Evolutionary conservation across 2,113 vertebrate species (phyloP).

Genomic region (Rynchops niger): DNA sequence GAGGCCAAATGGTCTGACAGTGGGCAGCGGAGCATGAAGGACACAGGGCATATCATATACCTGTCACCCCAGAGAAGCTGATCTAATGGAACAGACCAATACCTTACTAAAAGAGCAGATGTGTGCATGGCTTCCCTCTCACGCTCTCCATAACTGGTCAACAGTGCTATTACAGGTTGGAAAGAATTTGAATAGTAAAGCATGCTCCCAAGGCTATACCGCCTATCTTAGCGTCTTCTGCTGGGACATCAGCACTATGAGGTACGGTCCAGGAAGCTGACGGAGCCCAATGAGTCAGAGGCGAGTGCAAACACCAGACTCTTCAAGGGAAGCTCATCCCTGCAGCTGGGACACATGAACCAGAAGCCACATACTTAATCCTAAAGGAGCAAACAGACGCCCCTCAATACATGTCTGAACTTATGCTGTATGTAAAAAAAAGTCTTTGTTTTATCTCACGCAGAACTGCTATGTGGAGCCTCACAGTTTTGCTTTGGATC

Average conservation of each 20-base stretch:
- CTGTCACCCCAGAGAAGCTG: not conserved
- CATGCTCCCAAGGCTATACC: not conserved
- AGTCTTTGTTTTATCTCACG: not conserved
- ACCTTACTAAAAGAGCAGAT: not conserved
- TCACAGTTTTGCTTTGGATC: not conserved
- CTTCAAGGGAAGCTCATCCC: not conserved
- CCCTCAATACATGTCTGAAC: not conserved
- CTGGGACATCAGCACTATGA: not conserved
- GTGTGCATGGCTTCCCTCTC: not conserved
- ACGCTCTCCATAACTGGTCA: not conserved
- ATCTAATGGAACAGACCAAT: not conserved
- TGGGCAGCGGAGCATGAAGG: not conserved
- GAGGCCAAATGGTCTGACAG: not conserved
- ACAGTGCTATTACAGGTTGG: not conserved
- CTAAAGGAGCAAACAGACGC: not conserved
- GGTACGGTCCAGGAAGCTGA: not conserved
- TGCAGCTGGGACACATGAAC: not conserved
- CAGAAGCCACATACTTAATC: not conserved
- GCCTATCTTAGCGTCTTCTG: not conserved
- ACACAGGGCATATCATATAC: not conserved
- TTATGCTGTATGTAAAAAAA: not conserved
- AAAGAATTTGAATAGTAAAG: not conserved
- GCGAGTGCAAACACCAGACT: not conserved
- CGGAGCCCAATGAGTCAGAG: not conserved
- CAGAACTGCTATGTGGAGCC: not conserved